A percentile compares a stretch with the other conserved stretches of the same genome.
Evolutionary conservation across 2,888 invertebrate genomes (phyloP).

Genomic region (Metalampra italica): DNA sequence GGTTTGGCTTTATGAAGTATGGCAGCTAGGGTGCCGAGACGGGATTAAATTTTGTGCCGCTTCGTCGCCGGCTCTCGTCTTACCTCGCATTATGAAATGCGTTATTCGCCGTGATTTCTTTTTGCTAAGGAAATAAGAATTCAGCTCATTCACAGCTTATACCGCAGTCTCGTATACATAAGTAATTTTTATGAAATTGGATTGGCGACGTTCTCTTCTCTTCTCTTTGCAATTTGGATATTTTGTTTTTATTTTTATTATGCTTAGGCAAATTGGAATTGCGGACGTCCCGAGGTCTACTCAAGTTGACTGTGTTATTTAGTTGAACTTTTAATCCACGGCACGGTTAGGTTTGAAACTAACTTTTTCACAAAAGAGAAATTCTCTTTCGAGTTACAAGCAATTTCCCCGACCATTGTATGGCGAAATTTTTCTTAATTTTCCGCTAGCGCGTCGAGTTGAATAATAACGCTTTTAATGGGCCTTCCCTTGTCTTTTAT

Average conservation of each 20-base stretch:
- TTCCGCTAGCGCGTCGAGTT: slow-evolving; percentile 51
- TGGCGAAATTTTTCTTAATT: slow-evolving; percentile 58
- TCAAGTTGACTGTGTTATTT: slow-evolving; percentile 3
- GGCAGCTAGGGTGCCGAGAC: slow-evolving; percentile 11
- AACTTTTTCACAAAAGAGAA: slow-evolving; percentile 36
- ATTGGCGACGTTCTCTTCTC: slow-evolving; percentile 26
- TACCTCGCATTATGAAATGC: slow-evolving; percentile 33
- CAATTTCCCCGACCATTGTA: slow-evolving; percentile 52
- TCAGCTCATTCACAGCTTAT: slow-evolving; percentile 27
- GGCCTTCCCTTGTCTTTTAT: slow-evolving; percentile 50
- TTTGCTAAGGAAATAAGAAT: slow-evolving; percentile 31
- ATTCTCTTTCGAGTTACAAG: slow-evolving; percentile 35
- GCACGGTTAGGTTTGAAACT: slow-evolving; percentile 24
- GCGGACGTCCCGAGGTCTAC: background rate
- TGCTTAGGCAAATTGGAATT: background rate
- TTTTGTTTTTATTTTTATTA: slow-evolving; percentile 11
- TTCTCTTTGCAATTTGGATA: slow-evolving; percentile 20
- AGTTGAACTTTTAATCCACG: slow-evolving; percentile 41
- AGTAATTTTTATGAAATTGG: slow-evolving; percentile 36
- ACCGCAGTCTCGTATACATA: slow-evolving; percentile 26
- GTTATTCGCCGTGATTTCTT: slow-evolving; percentile 34
- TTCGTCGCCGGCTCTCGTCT: slow-evolving; percentile 21
- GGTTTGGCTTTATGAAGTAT: slow-evolving; percentile 16
- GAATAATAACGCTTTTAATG: slow-evolving; percentile 58
- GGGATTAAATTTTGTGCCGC: slow-evolving; percentile 37